These are phyloP conservation scores for Xestobium rufovillosum DNA, from an alignment of 2,888 invertebrate species.

Conservation along the genomic window DNA sequence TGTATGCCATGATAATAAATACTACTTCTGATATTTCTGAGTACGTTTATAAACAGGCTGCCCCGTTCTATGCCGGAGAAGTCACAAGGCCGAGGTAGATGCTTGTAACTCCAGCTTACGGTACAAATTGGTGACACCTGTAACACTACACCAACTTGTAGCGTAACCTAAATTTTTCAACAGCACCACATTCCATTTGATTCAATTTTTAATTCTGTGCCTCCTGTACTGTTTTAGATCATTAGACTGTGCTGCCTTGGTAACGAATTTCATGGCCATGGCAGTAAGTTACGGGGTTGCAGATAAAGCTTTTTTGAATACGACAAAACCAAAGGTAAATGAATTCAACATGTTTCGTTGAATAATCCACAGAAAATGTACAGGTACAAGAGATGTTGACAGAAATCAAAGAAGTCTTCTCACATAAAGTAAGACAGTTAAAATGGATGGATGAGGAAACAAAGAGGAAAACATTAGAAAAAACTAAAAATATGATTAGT, in stretches of 20 bases:
- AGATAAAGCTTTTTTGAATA: constrained; percentile 52
- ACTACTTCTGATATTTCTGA: constrained; percentile 57
- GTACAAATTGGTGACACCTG: too few relatives aligned
- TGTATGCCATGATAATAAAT: constrained; percentile 60
- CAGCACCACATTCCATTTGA: too few relatives aligned
- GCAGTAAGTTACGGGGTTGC: constrained; percentile 64
- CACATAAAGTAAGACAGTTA: constrained; percentile 53
- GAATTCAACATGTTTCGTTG: too few relatives aligned
- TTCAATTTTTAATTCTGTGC: too few relatives aligned
- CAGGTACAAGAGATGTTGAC: constrained; percentile 64
- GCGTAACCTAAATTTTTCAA: too few relatives aligned
- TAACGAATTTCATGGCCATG: constrained; percentile 69
- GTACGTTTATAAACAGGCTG: constrained; percentile 32
- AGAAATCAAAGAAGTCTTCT: constrained; percentile 65
- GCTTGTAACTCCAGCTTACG: too few relatives aligned
- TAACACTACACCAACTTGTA: too few relatives aligned
- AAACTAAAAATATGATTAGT: constrained; percentile 65
- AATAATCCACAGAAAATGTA: too few relatives aligned
- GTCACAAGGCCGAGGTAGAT: constrained; percentile 32
- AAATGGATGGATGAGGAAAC: constrained; percentile 74
- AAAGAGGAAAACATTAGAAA: constrained; percentile 64
- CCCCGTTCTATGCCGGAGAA: constrained; percentile 22
- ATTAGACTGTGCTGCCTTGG: constrained; percentile 60
- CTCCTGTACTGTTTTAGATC: too few relatives aligned
- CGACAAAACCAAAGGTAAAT: constrained; percentile 56